Conservation (phyloP, 1,140 invertebrate species). For the Euura saliciscinereae region DNA sequence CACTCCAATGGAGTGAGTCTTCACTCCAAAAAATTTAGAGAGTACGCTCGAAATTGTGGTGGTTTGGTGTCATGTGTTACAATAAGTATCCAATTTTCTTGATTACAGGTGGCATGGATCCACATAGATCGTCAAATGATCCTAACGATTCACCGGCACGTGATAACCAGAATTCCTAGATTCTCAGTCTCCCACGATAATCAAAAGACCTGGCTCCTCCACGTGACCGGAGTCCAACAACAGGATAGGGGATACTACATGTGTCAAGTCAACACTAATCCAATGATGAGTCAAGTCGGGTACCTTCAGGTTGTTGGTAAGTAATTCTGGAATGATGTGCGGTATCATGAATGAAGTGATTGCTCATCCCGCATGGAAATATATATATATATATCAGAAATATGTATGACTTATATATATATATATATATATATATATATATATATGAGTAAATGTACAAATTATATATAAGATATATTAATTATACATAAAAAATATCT, state of each 20-base stretch:
- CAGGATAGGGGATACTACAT: constrained; percentile 91
- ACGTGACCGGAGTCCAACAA: constrained; percentile 86
- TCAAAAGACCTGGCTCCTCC: constrained; percentile 88
- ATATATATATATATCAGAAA: too few relatives aligned
- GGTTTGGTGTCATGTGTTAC: too few relatives aligned
- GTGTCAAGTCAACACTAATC: constrained; percentile 95
- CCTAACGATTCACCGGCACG: constrained; percentile 87
- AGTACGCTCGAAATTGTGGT: too few relatives aligned
- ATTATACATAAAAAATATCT: too few relatives aligned
- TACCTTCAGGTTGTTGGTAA: constrained; percentile 93
- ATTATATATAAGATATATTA: too few relatives aligned
- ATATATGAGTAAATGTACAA: too few relatives aligned
- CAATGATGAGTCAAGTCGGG: constrained; percentile 93
- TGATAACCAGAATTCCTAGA: constrained; percentile 84
- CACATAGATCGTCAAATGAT: constrained; percentile 95
- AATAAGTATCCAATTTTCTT: neutral
- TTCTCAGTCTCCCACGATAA: constrained; percentile 90
- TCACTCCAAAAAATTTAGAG: too few relatives aligned
- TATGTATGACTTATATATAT: too few relatives aligned
- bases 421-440: too few relatives aligned
- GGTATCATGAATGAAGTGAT: too few relatives aligned
- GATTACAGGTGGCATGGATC: constrained; percentile 87
- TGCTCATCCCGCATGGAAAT: too few relatives aligned
- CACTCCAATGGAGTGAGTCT: too few relatives aligned
- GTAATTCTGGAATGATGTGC: constrained; percentile 33